Conservation (phyloP, 2,113 vertebrate species). For the Sphaerodactylus townsendi region DNA sequence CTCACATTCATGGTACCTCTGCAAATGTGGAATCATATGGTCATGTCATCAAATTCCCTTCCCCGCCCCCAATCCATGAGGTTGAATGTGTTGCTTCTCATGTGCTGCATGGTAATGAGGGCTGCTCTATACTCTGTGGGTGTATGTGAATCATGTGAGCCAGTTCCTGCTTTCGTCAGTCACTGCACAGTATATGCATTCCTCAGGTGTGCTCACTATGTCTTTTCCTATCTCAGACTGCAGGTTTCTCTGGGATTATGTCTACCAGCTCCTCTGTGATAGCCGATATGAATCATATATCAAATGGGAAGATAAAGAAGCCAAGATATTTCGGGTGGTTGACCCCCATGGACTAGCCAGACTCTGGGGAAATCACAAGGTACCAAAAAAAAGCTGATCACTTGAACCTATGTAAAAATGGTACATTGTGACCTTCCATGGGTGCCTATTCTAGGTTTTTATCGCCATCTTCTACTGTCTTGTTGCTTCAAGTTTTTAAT, state of each 20-base stretch:
- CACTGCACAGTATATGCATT: background rate
- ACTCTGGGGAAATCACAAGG: slow-evolving; percentile 96
- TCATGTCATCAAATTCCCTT: background rate
- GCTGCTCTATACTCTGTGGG: too few species aligned
- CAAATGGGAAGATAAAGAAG: slow-evolving; percentile 83
- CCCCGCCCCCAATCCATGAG: too few species aligned
- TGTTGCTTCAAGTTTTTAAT: too few species aligned
- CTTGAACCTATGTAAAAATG: background rate
- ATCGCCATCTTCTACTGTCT: too few species aligned
- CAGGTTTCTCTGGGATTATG: slow-evolving; percentile 88
- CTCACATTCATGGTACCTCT: background rate
- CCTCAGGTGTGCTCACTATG: background rate
- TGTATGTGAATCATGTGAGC: too few species aligned
- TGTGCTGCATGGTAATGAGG: background rate
- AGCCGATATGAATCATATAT: slow-evolving; percentile 84
- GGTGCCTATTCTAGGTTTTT: too few species aligned
- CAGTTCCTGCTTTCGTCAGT: background rate
- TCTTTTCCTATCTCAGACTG: slow-evolving; percentile 74
- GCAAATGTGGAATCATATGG: background rate
- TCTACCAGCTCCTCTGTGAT: slow-evolving; percentile 87
- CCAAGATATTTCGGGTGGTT: slow-evolving; percentile 83
- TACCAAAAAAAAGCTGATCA: slow-evolving; percentile 44
- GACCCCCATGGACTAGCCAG: slow-evolving; percentile 87
- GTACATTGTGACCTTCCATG: too few species aligned
- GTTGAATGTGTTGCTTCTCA: too few species aligned